Evolutionary conservation across 2,113 vertebrate genomes (phyloP).

Genomic region (Leucopternis melanops): DNA sequence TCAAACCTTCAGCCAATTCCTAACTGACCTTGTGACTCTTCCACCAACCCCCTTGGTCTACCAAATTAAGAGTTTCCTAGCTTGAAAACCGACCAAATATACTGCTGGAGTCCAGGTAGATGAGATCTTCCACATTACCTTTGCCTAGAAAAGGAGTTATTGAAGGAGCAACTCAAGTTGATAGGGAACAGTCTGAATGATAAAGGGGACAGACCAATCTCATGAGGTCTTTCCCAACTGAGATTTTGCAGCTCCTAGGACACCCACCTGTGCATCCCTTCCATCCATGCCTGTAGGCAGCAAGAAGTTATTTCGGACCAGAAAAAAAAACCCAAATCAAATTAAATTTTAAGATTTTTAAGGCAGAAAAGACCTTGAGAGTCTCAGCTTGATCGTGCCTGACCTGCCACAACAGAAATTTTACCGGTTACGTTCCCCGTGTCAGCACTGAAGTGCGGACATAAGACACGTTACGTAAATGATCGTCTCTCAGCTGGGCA

Average conservation of each 20-base stretch:
- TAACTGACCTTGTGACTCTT: background rate
- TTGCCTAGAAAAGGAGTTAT: background rate
- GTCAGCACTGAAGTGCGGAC: background rate
- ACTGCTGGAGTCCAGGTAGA: too few species aligned
- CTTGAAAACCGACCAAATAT: background rate
- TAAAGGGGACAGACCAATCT: background rate
- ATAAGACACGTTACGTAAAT: accelerated
- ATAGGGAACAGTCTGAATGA: too few species aligned
- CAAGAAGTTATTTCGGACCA: background rate
- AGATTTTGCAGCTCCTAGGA: background rate
- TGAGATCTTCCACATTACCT: background rate
- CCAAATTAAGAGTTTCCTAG: background rate
- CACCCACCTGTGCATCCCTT: background rate
- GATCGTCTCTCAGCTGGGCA: background rate
- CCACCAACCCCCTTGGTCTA: background rate
- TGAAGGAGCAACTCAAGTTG: background rate
- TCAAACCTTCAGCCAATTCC: background rate
- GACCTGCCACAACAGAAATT: background rate
- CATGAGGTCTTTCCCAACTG: background rate
- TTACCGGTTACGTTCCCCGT: accelerated
- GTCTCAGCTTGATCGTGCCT: background rate
- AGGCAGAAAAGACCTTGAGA: background rate
- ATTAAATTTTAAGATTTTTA: background rate
- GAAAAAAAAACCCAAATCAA: background rate
- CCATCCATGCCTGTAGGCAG: background rate